Evolutionary conservation across 2,113 vertebrate genomes (phyloP), one percentile per base, ranked within the genome.

Genomic region (Thinocorus orbignyianus): DNA sequence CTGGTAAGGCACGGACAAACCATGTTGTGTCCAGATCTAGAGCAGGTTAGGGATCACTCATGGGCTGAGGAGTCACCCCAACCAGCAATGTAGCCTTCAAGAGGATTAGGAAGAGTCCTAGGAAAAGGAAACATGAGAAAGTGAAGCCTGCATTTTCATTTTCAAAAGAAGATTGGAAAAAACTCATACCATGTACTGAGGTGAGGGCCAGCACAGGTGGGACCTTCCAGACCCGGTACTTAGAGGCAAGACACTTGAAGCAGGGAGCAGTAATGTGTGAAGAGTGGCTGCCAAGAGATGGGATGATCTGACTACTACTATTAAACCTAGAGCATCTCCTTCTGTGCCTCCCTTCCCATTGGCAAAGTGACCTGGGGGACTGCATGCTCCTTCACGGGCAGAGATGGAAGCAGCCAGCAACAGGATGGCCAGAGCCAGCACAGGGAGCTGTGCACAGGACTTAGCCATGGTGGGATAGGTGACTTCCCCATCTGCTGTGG

Each of bases 371-470:
- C 33, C 18, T 55, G 33, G 15, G 57, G 25, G 5, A 44, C 14
- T 25, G 19, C 37, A 17, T 13, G 33, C 11, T 88, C 26, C 0
- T 5, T n/a, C 13, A 51, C 37, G 17, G 8, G 17, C 31, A 70
- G n/a, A 28, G 35, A 39, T 22, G 15, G 64, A 81, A 57, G 28
- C 3, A 6, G n/a, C 44, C 80, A 76, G 51, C 31, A 39, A 28
- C 5, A 26, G 33, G 6, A 2, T 70, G 25, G 9, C 35, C 0
- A 0, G 37, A 41, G 48, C 33, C 37, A 16, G 46, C n/a, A n/a
- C 49, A 84, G 16, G 30, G 18, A 72, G 11, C 5, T 14, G 4
- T 4, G 6, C 0, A 0, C 12, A 55, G 52, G 60, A 42, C n/a
- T 31, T 35, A 35, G 1, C 18, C 41, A 46, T 78, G 37, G 25